Evolutionary conservation across 2,113 vertebrate species (phyloP).

Genomic region (Sisor rabdophorus): DNA sequence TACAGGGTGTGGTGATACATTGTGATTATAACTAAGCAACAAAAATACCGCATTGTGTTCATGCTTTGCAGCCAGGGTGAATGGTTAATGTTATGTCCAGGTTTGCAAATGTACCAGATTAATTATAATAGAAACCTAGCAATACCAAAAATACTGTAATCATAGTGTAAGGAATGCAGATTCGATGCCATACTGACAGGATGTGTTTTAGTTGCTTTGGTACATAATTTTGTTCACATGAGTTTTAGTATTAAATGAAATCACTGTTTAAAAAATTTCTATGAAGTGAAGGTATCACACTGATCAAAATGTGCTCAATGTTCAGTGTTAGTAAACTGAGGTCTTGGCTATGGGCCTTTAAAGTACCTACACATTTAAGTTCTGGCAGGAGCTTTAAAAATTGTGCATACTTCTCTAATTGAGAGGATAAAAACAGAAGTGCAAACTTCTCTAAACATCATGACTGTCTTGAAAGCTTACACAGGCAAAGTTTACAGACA

Average conservation of each 20-base stretch:
- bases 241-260: not conserved
- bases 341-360: not conserved
- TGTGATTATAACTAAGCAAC: constrained; percentile 24
- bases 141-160: not conserved
- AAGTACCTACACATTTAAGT: not conserved
- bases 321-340: constrained; percentile 21
- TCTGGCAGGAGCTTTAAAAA: not conserved
- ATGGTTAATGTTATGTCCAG: not conserved
- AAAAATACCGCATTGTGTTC: not conserved
- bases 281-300: not conserved
- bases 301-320: not conserved
- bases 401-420: constrained; percentile 7
- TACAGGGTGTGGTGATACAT: constrained; percentile 37
- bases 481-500: constrained; percentile 15
- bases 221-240: not conserved
- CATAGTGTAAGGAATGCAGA: not conserved
- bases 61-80: not conserved
- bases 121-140: not conserved
- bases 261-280: not conserved
- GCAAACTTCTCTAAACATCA: constrained; percentile 1
- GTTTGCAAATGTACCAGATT: not conserved
- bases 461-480: constrained; percentile 7
- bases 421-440: too few relatives aligned
- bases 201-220: not conserved
- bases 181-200: not conserved